Evolutionary conservation across 2,113 vertebrate species (phyloP), one percentile per base, ranked within the genome.

Genomic region (Bagarius yarrelli): DNA sequence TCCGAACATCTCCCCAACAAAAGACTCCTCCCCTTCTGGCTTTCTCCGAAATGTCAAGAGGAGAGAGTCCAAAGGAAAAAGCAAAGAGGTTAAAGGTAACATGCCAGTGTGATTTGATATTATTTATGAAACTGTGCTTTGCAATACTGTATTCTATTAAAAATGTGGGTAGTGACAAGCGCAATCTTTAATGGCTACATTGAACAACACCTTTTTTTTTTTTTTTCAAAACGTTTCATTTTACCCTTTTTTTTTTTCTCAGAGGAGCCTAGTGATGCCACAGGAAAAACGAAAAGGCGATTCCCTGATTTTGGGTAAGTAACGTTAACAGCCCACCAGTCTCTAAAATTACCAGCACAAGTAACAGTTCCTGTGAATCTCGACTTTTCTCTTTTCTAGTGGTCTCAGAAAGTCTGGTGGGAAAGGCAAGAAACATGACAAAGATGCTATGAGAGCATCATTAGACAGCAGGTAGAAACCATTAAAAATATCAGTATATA

Each of bases 291-390:
- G 61, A 97, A 94, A 91, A 92, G 95, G 87, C 90, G 95, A 87
- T 97, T 97, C 90, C 95, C 95, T 86, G 95, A 97, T 90, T 97
- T 97, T 92, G 95, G 96, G 96, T 95, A 90, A 84, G 88, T 85
- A 30, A 34, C 36, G 19, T 86, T 34, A 18, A 27, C 1, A 56
- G 14, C 63, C 9, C 3, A 50, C 64, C 16, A 5, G 1, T 73
- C 57, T 81, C 57, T 5, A 11, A 56, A 23, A 56, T 47, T n/a
- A 36, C 19, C 19, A 36, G 21, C n/a, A 13, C 34, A 27, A 50
- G n/a, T 30, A 59, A 32, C 13, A 23, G 19, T 76, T 25, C 18
- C 23, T 18, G 53, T 21, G 15, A 52, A 73, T 76, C 61, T 25
- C 78, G 44, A 74, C 4, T 80, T 36, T 55, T 5, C 66, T 32